A percentile compares a stretch with the other conserved stretches of the same genome.
phyloP scores from a whole-genome alignment of 2,113 vertebrate species.

The Benitochromis conjunctus region DNA sequence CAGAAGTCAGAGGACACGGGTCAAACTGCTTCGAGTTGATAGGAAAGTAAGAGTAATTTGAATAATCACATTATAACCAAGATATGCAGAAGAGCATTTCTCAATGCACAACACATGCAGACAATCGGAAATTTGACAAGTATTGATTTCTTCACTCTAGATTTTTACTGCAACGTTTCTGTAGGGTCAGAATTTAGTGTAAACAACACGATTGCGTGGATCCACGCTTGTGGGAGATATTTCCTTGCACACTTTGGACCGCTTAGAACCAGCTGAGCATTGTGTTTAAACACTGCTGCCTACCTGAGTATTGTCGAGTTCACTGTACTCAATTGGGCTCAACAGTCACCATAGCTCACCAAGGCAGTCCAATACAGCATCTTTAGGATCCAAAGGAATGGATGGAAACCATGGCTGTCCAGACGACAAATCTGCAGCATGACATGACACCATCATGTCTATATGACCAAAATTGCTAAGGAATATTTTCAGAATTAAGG shows the following conservation, averaged over 20 bases:
- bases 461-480: neutral
- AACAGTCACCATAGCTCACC: neutral
- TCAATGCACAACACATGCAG: neutral
- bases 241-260: neutral
- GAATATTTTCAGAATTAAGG: neutral
- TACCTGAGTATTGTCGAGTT: neutral
- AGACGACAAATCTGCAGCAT: neutral
- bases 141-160: neutral
- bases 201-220: fast-evolving
- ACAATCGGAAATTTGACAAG: neutral
- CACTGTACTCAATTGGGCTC: neutral
- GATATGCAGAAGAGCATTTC: neutral
- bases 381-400: neutral
- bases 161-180: neutral
- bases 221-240: fast-evolving
- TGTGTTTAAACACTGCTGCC: neutral
- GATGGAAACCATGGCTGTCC: neutral
- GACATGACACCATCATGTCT: neutral
- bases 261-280: neutral
- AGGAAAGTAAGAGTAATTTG: neutral
- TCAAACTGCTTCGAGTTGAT: neutral
- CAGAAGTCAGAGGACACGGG: neutral
- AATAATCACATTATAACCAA: neutral
- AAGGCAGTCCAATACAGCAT: neutral
- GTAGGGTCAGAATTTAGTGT: neutral